Evolutionary conservation across 1,140 invertebrate species (phyloP), one percentile per base, ranked within the genome.

Genomic region (Listronotus bonariensis): DNA sequence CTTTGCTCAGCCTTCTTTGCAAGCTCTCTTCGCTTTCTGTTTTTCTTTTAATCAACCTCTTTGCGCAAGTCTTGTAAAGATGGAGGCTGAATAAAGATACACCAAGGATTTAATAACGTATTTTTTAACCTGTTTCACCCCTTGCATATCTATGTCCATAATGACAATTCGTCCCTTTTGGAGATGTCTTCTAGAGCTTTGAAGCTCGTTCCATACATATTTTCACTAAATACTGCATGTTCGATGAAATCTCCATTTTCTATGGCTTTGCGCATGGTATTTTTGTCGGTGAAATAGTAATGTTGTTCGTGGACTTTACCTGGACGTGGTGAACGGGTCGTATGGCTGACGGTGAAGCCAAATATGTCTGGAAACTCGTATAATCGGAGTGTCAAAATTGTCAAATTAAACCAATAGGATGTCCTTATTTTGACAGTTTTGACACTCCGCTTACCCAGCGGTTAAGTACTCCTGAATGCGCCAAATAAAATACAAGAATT

Each of bases 141-240:
- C 97, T 83, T 99, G 91, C 38, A 95, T 88, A 65, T 99, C 97
- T 69, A 99, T 94, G 75, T 99, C 97, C 61, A 99, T 78, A 34
- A 99, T 88, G 77, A 96, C 98, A 14, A 98, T 88, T 78, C 91
- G 91, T 34, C 66, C 95, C 48, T 81, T 9, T 9, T 80, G 59
- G 88, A 84, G 0, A 98, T 91, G 69, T 89, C 86, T 76, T 92
- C 84, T 0, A 99, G 91, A 0, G 96, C 90, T 73, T 82, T 82
- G 81, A 96, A 95, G 77, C 95, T 97, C 70, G 97, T 99, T 53
- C 97, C 97, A 83, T 99, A 99, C 73, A 92, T 81, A 79, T 99
- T 99, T 11, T 91, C 92, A 68, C 95, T 93, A 76, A 95, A 99
- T 55, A 85, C 83, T 4, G 96, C 95, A 72, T 86, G 87, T 81